These are phyloP conservation scores for Arrhopalites spinosus DNA, from an alignment of 2,888 invertebrate species.

Conservation along the genomic window DNA sequence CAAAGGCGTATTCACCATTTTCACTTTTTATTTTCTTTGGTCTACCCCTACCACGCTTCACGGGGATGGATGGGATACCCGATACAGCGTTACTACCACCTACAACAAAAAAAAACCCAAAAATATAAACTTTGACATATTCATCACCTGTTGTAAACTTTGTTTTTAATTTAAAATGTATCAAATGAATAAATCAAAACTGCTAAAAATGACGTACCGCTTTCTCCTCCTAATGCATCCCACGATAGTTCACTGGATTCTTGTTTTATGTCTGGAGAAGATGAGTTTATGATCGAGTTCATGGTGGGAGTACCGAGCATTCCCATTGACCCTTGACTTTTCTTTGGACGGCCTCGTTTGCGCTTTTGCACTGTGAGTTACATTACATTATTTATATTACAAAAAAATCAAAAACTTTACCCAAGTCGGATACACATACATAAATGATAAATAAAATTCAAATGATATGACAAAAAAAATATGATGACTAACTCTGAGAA, in stretches of 20 bases:
- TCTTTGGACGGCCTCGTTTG: constrained; percentile 37
- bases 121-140: too few species aligned
- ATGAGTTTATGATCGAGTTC: background rate
- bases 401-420: background rate
- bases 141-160: too few species aligned
- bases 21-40: constrained; percentile 25
- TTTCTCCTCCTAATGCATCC: constrained; percentile 12
- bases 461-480: background rate
- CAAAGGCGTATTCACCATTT: constrained; percentile 14
- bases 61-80: background rate
- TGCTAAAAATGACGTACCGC: too few species aligned
- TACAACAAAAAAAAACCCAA: too few species aligned
- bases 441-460: background rate
- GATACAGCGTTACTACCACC: background rate
- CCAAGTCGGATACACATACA: too few species aligned
- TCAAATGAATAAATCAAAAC: too few species aligned
- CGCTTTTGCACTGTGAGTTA: constrained; percentile 35
- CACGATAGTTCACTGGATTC: constrained; percentile 16
- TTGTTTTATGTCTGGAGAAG: constrained; percentile 7
- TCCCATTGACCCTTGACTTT: constrained; percentile 21
- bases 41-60: constrained; percentile 33
- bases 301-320: background rate
- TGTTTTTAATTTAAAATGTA: too few species aligned
- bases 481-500: background rate
- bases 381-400: background rate